These are phyloP conservation scores for Loris lydekkerianus DNA, from an alignment of 2,797 vertebrate genomes.

Conservation along the genomic window DNA sequence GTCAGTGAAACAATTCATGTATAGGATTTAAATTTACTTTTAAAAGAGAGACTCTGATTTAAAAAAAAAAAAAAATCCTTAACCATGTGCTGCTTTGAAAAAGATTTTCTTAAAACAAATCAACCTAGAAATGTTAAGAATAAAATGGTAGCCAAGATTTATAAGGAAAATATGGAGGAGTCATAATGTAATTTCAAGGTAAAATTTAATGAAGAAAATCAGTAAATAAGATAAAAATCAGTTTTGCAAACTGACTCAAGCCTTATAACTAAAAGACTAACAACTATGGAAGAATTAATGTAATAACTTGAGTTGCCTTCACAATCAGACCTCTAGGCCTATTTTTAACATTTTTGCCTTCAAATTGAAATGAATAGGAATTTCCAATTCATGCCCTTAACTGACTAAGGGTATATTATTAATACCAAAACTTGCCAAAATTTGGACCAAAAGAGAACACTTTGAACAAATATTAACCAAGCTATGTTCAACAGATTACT, in stretches of 20 bases:
- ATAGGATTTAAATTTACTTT: not conserved
- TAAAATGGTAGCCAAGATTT: not conserved
- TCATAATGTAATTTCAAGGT: not conserved
- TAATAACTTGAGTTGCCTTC: not conserved
- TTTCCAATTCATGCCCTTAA: not conserved
- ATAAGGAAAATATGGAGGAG: not conserved
- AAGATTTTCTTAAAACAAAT: not conserved
- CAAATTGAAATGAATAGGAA: not conserved
- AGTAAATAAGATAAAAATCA: not conserved
- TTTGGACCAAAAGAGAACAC: not conserved
- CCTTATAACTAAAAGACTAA: not conserved
- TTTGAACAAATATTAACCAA: not conserved
- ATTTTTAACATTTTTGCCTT: not conserved
- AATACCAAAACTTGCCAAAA: slow-evolving; percentile 34
- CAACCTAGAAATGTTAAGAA: not conserved
- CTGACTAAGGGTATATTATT: not conserved
- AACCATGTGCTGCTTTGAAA: not conserved
- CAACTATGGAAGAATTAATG: not conserved
- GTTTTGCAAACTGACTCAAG: not conserved
- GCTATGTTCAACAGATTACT: not conserved
- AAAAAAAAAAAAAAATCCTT: not conserved
- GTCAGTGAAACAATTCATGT: not conserved
- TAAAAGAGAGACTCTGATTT: not conserved
- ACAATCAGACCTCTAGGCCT: not conserved
- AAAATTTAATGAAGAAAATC: not conserved